phyloP scores from a whole-genome alignment of 2,888 invertebrate genomes.

The Scaptomyza polygonia region DNA sequence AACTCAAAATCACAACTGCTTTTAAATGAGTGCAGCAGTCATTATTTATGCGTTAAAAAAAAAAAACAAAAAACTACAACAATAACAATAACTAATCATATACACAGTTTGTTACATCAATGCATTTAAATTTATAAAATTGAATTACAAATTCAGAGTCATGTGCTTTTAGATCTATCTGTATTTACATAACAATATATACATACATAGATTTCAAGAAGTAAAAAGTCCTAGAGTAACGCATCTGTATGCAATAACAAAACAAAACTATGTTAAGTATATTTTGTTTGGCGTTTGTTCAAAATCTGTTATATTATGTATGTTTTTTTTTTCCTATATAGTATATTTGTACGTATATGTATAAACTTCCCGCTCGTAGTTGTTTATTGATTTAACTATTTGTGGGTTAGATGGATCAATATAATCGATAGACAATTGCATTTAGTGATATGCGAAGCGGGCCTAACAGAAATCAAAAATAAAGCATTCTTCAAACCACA shows the following conservation, averaged over 20 bases:
- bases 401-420: not conserved
- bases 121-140: slow-evolving; percentile 67
- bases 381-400: slow-evolving; percentile 5
- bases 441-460: slow-evolving; percentile 32
- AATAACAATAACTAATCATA: slow-evolving; percentile 20
- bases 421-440: slow-evolving; percentile 26
- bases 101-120: slow-evolving; percentile 61
- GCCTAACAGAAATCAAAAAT: not conserved
- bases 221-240: slow-evolving; percentile 9
- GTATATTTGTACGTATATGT: slow-evolving; percentile 4
- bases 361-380: slow-evolving; percentile 19
- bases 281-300: slow-evolving; percentile 36
- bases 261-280: slow-evolving; percentile 31
- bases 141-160: slow-evolving; percentile 67
- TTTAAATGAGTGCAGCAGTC: slow-evolving; percentile 2
- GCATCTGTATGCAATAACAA: slow-evolving; percentile 14
- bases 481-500: not conserved
- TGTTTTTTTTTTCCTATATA: slow-evolving; percentile 27
- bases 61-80: slow-evolving; percentile 8
- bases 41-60: slow-evolving; percentile 11
- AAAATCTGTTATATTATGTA: slow-evolving; percentile 26
- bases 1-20: slow-evolving; percentile 10
- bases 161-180: slow-evolving; percentile 70
- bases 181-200: slow-evolving; percentile 47
- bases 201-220: slow-evolving; percentile 19